These are phyloP conservation scores for Nomada flava DNA, from an alignment of 2,888 invertebrate genomes.

Conservation along the genomic window DNA sequence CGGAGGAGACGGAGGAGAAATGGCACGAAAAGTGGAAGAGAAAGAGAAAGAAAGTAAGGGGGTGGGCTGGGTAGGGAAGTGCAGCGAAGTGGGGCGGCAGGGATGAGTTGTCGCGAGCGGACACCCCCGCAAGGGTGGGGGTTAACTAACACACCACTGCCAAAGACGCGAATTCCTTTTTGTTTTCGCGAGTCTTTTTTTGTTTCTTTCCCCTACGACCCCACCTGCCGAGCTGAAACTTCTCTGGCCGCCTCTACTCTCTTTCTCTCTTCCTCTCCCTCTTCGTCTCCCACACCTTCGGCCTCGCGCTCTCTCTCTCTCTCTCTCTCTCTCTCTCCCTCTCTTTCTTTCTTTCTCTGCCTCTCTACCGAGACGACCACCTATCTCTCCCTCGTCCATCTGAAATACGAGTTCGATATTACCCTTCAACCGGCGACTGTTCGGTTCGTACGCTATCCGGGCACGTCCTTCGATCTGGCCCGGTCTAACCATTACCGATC, in stretches of 20 bases:
- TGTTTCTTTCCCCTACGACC: slow-evolving; percentile 72
- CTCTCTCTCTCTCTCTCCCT: slow-evolving; percentile 3
- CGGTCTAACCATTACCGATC: slow-evolving; percentile 65
- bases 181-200: slow-evolving; percentile 69
- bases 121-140: slow-evolving; percentile 65
- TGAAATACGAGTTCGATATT: slow-evolving; percentile 79
- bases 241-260: slow-evolving; percentile 57
- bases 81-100: slow-evolving; percentile 53
- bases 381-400: slow-evolving; percentile 67
- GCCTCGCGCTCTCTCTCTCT: slow-evolving; percentile 43
- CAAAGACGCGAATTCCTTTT: slow-evolving; percentile 72
- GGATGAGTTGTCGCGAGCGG: slow-evolving; percentile 70
- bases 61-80: slow-evolving; percentile 53
- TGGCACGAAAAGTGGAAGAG: slow-evolving; percentile 50
- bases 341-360: background rate
- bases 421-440: slow-evolving; percentile 70
- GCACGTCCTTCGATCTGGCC: slow-evolving; percentile 45
- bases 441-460: slow-evolving; percentile 53
- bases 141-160: slow-evolving; percentile 70
- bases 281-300: slow-evolving; percentile 35
- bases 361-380: slow-evolving; percentile 29
- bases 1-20: slow-evolving; percentile 45
- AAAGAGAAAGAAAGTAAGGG: slow-evolving; percentile 48
- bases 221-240: slow-evolving; percentile 52
- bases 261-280: background rate